A percentile compares a stretch with the other conserved stretches of the same genome.
phyloP scores from a whole-genome alignment of 1,140 invertebrate genomes.

The Nomia melanderi region DNA sequence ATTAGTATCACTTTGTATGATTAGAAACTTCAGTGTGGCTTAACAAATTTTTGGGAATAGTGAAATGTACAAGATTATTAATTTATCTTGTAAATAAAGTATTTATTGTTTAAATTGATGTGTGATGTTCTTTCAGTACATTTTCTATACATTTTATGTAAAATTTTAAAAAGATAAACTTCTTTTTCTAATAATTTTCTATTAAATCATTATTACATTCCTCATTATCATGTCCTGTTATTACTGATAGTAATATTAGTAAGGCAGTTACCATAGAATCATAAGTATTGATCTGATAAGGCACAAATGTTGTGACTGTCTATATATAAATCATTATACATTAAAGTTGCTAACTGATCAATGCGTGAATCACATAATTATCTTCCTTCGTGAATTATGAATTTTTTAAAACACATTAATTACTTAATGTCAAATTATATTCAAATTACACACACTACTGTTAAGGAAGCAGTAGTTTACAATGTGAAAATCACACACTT shows the following conservation, averaged over 20 bases:
- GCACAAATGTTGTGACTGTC: slow-evolving; percentile 47
- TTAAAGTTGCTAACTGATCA: not conserved
- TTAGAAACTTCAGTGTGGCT: slow-evolving; percentile 12
- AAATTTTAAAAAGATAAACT: slow-evolving; percentile 11
- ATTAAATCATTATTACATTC: slow-evolving; percentile 27
- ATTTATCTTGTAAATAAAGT: slow-evolving; percentile 72
- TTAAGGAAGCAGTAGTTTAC: not conserved
- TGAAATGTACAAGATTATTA: slow-evolving; percentile 30
- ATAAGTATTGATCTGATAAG: slow-evolving; percentile 41
- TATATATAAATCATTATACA: slow-evolving; percentile 5
- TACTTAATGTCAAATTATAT: not conserved
- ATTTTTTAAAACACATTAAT: not conserved
- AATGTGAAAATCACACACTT: not conserved
- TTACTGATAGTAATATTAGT: slow-evolving; percentile 37
- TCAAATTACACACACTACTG: not conserved
- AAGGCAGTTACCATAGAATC: slow-evolving; percentile 30
- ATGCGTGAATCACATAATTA: slow-evolving; percentile 1
- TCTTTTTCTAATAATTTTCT: slow-evolving; percentile 17
- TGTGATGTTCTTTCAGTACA: slow-evolving; percentile 26
- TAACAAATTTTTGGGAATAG: slow-evolving; percentile 11
- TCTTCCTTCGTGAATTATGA: not conserved
- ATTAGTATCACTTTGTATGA: slow-evolving; percentile 25
- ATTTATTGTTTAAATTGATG: slow-evolving; percentile 69
- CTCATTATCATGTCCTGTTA: slow-evolving; percentile 13
- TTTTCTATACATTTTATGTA: slow-evolving; percentile 13